These are phyloP conservation scores for Stichopus horrens DNA, from an alignment of 53 echinoderm and acorn worm species.

Conservation along the genomic window DNA sequence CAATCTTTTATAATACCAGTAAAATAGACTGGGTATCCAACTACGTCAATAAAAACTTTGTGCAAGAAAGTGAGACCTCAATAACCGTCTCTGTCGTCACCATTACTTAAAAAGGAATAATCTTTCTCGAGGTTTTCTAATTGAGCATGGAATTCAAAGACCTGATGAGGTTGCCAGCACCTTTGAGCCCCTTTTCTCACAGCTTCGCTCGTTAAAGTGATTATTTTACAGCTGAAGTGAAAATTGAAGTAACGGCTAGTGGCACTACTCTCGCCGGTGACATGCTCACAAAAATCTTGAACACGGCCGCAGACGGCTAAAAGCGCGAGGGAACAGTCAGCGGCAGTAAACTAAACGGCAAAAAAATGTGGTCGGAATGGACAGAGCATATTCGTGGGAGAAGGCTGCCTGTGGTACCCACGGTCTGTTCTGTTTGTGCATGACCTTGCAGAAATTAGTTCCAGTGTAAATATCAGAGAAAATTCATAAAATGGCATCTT, in stretches of 20 bases:
- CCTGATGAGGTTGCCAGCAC: conserved; percentile 28
- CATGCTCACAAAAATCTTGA: background rate
- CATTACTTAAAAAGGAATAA: background rate
- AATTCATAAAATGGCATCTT: no score
- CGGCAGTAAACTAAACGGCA: no score
- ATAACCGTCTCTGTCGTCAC: background rate
- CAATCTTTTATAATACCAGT: background rate
- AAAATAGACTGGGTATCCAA: background rate
- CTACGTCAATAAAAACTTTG: conserved; percentile 1
- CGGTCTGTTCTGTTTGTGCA: no score
- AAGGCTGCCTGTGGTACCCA: no score
- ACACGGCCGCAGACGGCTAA: no score
- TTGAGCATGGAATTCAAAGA: conserved; percentile 12
- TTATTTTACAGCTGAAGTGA: conserved; percentile 8
- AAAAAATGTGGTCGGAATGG: no score
- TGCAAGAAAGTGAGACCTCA: background rate
- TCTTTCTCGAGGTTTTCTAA: background rate
- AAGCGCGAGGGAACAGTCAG: no score
- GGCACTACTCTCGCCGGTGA: background rate
- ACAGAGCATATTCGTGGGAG: no score
- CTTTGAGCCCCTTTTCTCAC: conserved; percentile 16
- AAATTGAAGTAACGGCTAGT: background rate
- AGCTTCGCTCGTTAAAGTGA: conserved; percentile 17
- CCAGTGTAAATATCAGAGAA: no score
- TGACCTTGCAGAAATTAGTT: no score